Evolutionary conservation across 2,888 invertebrate genomes (phyloP), one percentile per base, ranked within the genome.

Genomic region (Microplitis manilae): DNA sequence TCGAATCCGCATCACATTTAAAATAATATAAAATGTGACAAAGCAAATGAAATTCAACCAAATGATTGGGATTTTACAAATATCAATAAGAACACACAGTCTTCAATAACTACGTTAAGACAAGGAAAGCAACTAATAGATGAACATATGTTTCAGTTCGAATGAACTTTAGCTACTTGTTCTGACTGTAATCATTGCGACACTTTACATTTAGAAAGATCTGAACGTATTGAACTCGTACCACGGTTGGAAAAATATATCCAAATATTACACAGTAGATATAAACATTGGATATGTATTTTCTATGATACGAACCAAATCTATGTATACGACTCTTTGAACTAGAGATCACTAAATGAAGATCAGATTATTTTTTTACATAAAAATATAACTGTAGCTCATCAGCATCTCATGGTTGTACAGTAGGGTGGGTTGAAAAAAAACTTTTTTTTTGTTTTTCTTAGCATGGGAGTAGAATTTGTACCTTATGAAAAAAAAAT

Each of bases 301-400:
- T 72, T 72, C 50, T 76, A 72, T 30, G 75, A 78, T 62, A 61
- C 67, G 1, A 69, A 73, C 9, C 41, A 67, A 5, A 60, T 76
- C n/a, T 76, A 64, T 64, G 68, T 78, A 15, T 76, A 78, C 61
- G 76, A 79, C 39, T 79, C 79, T 2, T 60, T 76, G 1, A 68
- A 76, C 9, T 20, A 6, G 5, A 40, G 69, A 6, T 6, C 2
- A 13, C 15, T 79, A 6, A 40, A 67, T 50, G 4, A 73, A n/a
- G 70, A 79, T 17, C 79, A 76, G 17, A n/a, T 41, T 8, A 62
- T 68, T 68, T 78, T 61, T 68, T 68, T 73, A 20, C 13, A 68
- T 17, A 17, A 17, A 17, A 17, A 17, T 17, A 17, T 17, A 17
- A 17, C 17, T 17, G 17, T 17, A 17, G 17, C 17, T 17, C 17